A percentile compares a stretch with the other conserved stretches of the same genome.
These are phyloP conservation scores for Drosophila algonquin DNA, from an alignment of 2,888 invertebrate genomes.

Conservation along the genomic window DNA sequence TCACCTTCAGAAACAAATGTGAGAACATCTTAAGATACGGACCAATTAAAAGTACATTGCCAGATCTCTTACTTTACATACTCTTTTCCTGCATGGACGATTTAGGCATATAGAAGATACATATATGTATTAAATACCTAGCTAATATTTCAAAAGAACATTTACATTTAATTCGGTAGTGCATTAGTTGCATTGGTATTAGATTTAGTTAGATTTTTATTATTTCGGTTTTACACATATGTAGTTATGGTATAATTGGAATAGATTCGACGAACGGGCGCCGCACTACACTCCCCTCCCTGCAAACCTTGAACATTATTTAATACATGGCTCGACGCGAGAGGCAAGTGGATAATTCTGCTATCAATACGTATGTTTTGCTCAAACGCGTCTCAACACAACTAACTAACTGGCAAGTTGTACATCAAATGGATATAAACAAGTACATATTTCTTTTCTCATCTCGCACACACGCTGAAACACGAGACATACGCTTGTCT, in stretches of 20 bases:
- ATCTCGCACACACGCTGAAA: slow-evolving; percentile 19
- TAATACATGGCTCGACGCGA: slow-evolving; percentile 38
- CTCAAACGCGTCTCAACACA: slow-evolving; percentile 31
- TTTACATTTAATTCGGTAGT: slow-evolving; percentile 42
- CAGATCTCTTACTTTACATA: slow-evolving; percentile 21
- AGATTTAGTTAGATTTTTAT: slow-evolving; percentile 33
- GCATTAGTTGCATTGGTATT: slow-evolving; percentile 26
- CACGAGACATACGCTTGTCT: slow-evolving; percentile 40
- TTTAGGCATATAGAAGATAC: slow-evolving; percentile 20
- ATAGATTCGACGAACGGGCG: slow-evolving; percentile 46
- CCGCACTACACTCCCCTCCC: slow-evolving; percentile 7
- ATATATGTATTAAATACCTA: slow-evolving; percentile 36
- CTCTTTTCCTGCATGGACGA: slow-evolving; percentile 36
- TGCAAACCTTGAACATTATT: slow-evolving; percentile 27
- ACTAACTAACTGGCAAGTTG: slow-evolving; percentile 46
- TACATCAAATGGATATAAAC: slow-evolving; percentile 26
- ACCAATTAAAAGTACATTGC: slow-evolving; percentile 31
- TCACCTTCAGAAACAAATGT: slow-evolving; percentile 35
- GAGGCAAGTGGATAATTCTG: slow-evolving; percentile 56
- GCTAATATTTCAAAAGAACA: slow-evolving; percentile 38
- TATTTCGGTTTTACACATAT: slow-evolving; percentile 39
- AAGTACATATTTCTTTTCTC: slow-evolving; percentile 3
- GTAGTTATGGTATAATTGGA: slow-evolving; percentile 34
- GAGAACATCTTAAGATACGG: slow-evolving; percentile 26
- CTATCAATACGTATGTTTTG: slow-evolving; percentile 57